A percentile compares a stretch with the other conserved stretches of the same genome.
phyloP scores from a whole-genome alignment of 2,888 invertebrate genomes.

The Cephus rjabovi region DNA sequence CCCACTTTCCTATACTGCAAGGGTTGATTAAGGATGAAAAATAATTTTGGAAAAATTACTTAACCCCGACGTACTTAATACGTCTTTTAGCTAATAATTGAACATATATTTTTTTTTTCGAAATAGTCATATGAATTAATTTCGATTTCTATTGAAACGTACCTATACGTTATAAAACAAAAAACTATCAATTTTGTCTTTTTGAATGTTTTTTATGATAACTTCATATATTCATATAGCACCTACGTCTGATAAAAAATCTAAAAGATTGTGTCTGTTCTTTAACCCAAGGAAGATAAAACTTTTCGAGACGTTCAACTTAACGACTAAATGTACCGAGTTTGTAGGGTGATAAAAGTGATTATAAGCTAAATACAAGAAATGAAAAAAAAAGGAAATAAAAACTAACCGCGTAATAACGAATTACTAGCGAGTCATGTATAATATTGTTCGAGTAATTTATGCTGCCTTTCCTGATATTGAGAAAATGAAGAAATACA shows the following conservation, averaged over 20 bases:
- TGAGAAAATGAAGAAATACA: slow-evolving; percentile 21
- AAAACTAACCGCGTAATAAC: not conserved
- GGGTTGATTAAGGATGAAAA: not conserved
- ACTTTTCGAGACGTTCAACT: not conserved
- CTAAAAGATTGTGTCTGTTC: not conserved
- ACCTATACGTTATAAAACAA: not conserved
- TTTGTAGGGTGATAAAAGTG: not conserved
- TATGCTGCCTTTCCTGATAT: slow-evolving; percentile 45
- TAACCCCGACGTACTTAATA: not conserved
- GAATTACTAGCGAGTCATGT: not conserved
- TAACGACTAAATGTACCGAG: not conserved
- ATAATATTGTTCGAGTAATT: slow-evolving; percentile 39
- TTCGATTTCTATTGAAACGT: not conserved
- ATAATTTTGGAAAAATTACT: not conserved
- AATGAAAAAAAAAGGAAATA: not conserved
- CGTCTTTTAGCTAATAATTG: not conserved
- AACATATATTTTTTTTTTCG: not conserved
- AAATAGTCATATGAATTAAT: not conserved
- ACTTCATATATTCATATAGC: not conserved
- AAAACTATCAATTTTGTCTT: not conserved
- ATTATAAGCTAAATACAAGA: not conserved
- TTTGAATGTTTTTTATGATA: not conserved
- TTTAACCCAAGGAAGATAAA: not conserved
- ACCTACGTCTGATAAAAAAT: not conserved
- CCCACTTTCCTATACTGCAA: not conserved